phyloP scores from a whole-genome alignment of 2,113 vertebrate genomes.

The Anas platyrhynchos region DNA sequence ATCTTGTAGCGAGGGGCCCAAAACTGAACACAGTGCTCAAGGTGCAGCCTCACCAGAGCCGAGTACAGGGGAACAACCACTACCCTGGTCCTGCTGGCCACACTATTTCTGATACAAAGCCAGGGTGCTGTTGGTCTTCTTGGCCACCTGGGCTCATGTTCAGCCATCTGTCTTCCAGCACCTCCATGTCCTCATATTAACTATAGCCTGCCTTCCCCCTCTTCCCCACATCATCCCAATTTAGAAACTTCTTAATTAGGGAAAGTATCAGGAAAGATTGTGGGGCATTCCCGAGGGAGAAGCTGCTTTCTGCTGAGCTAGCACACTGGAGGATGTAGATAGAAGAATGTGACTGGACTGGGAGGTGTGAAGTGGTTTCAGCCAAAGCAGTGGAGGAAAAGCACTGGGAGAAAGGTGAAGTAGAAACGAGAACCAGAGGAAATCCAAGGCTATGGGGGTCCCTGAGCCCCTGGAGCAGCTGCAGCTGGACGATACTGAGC shows the following conservation, averaged over 20 bases:
- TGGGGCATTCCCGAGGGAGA: neutral
- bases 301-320: neutral
- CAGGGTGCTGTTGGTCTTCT: no score
- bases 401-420: neutral
- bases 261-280: neutral
- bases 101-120: no score
- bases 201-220: no score
- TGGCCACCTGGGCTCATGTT: no score
- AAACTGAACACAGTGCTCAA: no score
- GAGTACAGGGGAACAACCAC: no score
- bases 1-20: no score
- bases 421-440: neutral
- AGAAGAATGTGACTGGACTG: neutral
- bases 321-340: neutral
- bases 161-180: no score
- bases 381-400: neutral
- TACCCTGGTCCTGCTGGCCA: no score
- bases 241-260: neutral
- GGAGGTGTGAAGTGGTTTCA: neutral
- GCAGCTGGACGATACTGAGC: neutral
- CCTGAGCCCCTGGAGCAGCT: neutral
- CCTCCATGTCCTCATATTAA: no score
- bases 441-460: neutral
- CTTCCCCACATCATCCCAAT: neutral
- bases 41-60: no score